Percentiles rank a stretch among this genome's conserved stretches.
phyloP scores from a whole-genome alignment of 2,888 invertebrate species.

The Papilio protenor region DNA sequence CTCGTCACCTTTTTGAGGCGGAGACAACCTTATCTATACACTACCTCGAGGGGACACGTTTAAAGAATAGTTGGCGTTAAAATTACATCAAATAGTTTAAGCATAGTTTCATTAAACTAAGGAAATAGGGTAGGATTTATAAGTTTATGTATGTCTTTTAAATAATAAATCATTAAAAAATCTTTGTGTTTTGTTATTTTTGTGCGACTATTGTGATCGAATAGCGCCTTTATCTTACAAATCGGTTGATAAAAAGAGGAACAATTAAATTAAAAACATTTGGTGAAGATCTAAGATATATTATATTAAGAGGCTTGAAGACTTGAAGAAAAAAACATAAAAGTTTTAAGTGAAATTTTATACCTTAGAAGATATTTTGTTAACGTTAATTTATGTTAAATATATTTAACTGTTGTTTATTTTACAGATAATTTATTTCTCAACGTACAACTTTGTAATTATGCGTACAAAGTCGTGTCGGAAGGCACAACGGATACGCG shows the following conservation, averaged over 20 bases:
- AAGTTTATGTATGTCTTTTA: no score
- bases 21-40: constrained; percentile 9
- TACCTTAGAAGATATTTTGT: neutral
- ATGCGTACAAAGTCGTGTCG: constrained; percentile 26
- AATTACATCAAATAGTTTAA: neutral
- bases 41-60: neutral
- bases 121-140: no score
- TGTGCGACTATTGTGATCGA: no score
- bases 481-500: constrained; percentile 26
- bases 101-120: neutral
- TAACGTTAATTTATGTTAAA: constrained; percentile 8
- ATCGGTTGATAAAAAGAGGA: no score
- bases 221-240: no score
- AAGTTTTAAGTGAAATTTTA: no score
- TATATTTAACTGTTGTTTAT: constrained; percentile 9
- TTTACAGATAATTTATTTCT: constrained; percentile 15
- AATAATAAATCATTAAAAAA: no score
- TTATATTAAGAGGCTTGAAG: no score
- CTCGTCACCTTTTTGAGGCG: constrained; percentile 7
- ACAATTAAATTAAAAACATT: no score
- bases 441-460: constrained; percentile 13
- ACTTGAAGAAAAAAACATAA: no score
- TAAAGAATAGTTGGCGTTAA: neutral
- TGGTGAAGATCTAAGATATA: no score
- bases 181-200: no score